Base-by-base conservation (phyloP, 2,888 invertebrate genomes). In the Nomada ferruginata region DNA sequence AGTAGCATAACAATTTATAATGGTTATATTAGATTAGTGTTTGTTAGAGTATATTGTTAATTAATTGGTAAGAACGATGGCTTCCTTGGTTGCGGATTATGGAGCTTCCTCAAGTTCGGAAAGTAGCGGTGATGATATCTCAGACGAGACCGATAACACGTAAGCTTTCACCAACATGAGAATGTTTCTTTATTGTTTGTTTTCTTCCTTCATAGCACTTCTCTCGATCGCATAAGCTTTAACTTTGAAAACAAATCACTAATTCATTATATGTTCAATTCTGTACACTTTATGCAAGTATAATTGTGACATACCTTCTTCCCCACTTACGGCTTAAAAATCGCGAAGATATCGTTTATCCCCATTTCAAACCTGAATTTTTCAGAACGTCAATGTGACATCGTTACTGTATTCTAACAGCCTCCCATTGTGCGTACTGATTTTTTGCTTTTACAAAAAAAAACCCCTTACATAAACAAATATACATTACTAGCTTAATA, bases 31-130 rank as follows among this genome's bases (percentile, higher is more conserved):
- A 84, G 87, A 88, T 87, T 89, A 89, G 78, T 80, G 76, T 84
- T 85, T 82, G 76, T 84, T 85, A 86, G 63, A 65, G 68, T 84
- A 83, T 76, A 84, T 76, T 81, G 81, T 83, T 85, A 75, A 85
- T 87, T 86, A 86, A 80, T 81, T 82, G 66, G 59, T 79, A 81
- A 82, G 82, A 87, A 90, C 76, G 84, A 95, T 96, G 96, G 95
- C 95, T 94, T 96, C 96, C 90, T 94, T 96, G 86, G 95, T 96
- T 84, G 95, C 95, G 55, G 96, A 96, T 94, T 96, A 96, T 90
- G 96, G 96, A 69, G 94, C 94, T 88, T 95, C 95, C 77, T 94
- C 95, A 53, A 95, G 94, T 89, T 94, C 95, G 5, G 95, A 95
- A 57, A 95, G 94, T 85, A 95, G 95, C 65, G 85, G 89, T 23